A percentile compares a stretch with the other conserved stretches of the same genome.
Conservation (phyloP, 2,888 invertebrate species). For the Synergus japonicus region DNA sequence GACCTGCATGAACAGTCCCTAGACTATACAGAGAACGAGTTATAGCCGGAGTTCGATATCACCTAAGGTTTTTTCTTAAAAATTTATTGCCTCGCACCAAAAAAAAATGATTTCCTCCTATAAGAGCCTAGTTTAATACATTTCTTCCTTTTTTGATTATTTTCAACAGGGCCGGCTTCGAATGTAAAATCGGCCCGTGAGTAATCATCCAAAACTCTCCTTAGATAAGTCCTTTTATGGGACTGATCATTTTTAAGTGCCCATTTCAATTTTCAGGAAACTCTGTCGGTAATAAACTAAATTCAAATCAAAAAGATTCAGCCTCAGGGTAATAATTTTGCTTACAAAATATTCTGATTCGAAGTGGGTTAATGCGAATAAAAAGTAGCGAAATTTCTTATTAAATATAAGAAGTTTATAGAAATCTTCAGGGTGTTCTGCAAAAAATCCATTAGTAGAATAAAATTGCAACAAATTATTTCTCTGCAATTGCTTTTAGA, state of each 20-base stretch:
- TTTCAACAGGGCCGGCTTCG: neutral
- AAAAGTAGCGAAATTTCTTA: neutral
- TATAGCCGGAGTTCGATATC: neutral
- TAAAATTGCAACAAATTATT: neutral
- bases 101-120: neutral
- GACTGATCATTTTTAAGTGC: too few species aligned
- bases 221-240: too few species aligned
- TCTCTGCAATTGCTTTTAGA: neutral
- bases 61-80: neutral
- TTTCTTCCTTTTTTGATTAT: neutral
- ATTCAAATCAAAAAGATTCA: neutral
- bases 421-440: neutral
- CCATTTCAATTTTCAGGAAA: too few species aligned
- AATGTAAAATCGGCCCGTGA: neutral
- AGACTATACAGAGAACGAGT: neutral
- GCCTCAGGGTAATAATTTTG: neutral
- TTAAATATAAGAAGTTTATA: neutral
- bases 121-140: neutral
- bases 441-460: neutral
- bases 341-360: neutral
- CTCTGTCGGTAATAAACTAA: too few species aligned
- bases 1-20: constrained; percentile 11
- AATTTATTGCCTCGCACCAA: neutral
- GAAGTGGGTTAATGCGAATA: neutral
- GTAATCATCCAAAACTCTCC: neutral